Evolutionary conservation across 92 coral and sea anemone species (phyloP), one percentile per base, ranked within the genome.

Genomic region (Umimayanthus chanpuru): DNA sequence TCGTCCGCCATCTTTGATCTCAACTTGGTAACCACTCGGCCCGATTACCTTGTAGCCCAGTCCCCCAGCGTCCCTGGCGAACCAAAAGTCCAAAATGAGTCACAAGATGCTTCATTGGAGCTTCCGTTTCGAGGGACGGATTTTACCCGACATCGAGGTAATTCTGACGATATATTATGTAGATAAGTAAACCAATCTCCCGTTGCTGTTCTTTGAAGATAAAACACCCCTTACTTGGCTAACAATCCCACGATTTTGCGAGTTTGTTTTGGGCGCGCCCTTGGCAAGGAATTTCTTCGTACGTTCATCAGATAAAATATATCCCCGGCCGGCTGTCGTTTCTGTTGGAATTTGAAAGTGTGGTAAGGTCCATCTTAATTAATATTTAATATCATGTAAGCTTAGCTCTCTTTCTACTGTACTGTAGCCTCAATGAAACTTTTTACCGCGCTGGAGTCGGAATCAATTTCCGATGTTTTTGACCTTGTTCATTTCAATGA

Each of bases 71-170:
- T 67, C 76, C 26, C 47, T 21, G 67, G 18, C 61, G 18, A 49
- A 20, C 50, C 43, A 5, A 9, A 67, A 68, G 86, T 66, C 86
- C 78, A 83, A 70, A 83, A 83, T 83, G 87, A n/a, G 78, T 83
- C 87, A 68, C 77, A 83, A 44, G 87, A 83, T 83, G 87, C n/a
- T 43, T 83, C 26, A 2, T 10, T 18, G 64, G 77, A 15, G 64
- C 55, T 83, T 68, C 66, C 53, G 78, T 68, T 40, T 26, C 87
- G 87, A 83, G 67, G 76, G 78, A 40, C 65, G 71, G 70, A 83
- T 25, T 43, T 70, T 50, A 25, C 87, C 66, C 43, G 87, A 71
- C 65, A 83, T 83, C 78, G 78, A 83, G 87, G 87, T 83, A 83
- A 83, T 83, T 68, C 77, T 29, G 55, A 44, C 87, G 16, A 43